A percentile compares a stretch with the other conserved stretches of the same genome.
Evolutionary conservation across 2,797 vertebrate genomes (phyloP).

Genomic region (Rhodeus uyekii): DNA sequence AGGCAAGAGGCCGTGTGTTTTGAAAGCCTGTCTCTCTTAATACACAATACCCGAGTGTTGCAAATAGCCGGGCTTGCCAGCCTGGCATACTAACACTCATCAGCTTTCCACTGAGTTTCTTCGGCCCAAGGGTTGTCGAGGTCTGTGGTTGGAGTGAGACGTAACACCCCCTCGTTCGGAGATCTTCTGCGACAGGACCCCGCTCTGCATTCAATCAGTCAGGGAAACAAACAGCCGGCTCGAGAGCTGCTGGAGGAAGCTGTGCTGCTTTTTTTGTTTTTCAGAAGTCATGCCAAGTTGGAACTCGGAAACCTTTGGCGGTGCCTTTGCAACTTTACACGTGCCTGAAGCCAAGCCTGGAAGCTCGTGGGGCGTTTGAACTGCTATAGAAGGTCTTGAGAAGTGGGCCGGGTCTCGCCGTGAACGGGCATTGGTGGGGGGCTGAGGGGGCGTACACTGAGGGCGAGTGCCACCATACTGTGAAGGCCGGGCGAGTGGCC

Average conservation of each 20-base stretch:
- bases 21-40: conserved; percentile 51
- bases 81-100: conserved; percentile 63
- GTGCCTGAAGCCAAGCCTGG: conserved; percentile 73
- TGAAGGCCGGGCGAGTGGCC: conserved; percentile 68
- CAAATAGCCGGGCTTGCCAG: conserved; percentile 56
- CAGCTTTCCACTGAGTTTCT: conserved; percentile 60
- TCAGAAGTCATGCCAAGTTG: conserved; percentile 82
- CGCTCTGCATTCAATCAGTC: conserved; percentile 64
- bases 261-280: conserved; percentile 41
- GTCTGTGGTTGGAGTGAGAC: conserved; percentile 65
- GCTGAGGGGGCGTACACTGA: conserved; percentile 51
- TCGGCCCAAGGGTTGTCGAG: conserved; percentile 65
- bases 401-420: conserved; percentile 45
- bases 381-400: conserved; percentile 55
- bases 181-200: conserved; percentile 61
- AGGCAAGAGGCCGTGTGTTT: conserved; percentile 57
- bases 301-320: conserved; percentile 77
- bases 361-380: conserved; percentile 61
- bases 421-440: conserved; percentile 47
- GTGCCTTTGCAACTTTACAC: conserved; percentile 76
- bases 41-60: conserved; percentile 38
- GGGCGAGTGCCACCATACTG: conserved; percentile 57
- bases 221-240: conserved; percentile 68
- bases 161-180: conserved; percentile 59
- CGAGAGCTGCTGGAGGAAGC: conserved; percentile 64